Conservation (phyloP, 53 echinoderm and acorn worm genomes). For the Apostichopus leukothele region DNA sequence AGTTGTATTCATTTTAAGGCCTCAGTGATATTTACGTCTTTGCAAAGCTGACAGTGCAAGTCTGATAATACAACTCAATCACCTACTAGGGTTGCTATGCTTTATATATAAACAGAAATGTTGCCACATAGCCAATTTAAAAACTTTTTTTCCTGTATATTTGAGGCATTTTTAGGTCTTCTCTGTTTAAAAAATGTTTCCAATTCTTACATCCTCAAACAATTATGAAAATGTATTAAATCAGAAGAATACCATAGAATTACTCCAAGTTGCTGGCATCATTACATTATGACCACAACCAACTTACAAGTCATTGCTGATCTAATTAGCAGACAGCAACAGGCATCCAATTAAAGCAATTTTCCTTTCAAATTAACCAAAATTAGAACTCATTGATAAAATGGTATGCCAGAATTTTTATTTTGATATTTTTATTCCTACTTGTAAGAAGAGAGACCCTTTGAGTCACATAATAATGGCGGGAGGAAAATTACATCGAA, state of each 20-base stretch:
- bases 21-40: no score
- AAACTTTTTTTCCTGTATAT: no score
- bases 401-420: background rate
- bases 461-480: background rate
- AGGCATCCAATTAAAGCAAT: constrained; percentile 22
- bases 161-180: no score
- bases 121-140: no score
- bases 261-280: background rate
- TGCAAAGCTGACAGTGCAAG: no score
- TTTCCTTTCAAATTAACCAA: constrained; percentile 4
- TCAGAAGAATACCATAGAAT: background rate
- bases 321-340: constrained; percentile 37
- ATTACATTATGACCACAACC: background rate
- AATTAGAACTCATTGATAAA: constrained; percentile 14
- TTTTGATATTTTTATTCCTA: background rate
- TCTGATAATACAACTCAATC: no score
- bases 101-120: no score
- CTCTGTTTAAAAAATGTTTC: no score
- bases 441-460: background rate
- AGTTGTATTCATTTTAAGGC: no score
- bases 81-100: no score
- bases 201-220: no score
- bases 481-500: background rate
- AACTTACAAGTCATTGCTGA: background rate
- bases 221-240: no score